Evolutionary conservation across 2,888 invertebrate genomes (phyloP).

Genomic region (Chrysina gloriosa): DNA sequence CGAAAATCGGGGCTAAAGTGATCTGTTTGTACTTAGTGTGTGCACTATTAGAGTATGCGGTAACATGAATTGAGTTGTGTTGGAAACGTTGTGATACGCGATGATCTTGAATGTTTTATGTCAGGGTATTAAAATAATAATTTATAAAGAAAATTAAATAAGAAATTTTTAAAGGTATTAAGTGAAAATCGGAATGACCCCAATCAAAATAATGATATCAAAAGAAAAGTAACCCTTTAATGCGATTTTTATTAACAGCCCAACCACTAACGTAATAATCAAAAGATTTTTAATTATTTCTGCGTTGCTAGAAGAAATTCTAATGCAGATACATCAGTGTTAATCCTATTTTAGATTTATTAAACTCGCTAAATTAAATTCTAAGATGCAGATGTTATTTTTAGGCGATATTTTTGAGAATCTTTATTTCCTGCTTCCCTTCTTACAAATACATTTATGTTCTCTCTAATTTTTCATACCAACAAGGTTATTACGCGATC

Average conservation of each 20-base stretch:
- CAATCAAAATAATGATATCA: slow-evolving; percentile 1
- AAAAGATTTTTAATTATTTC: too few species aligned
- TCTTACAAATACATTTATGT: too few species aligned
- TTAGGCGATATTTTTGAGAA: too few species aligned
- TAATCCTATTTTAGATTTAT: too few species aligned
- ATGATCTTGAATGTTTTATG: slow-evolving; percentile 27
- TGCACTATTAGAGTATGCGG: slow-evolving; percentile 16
- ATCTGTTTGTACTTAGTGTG: neutral
- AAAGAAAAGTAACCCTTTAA: neutral
- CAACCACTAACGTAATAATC: too few species aligned
- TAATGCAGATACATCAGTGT: too few species aligned
- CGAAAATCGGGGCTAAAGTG: neutral
- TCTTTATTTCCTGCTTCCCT: too few species aligned
- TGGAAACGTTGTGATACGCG: neutral
- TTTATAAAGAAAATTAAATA: slow-evolving; percentile 9
- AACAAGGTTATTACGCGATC: too few species aligned
- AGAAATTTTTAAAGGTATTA: neutral
- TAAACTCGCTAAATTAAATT: too few species aligned
- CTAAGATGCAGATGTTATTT: too few species aligned
- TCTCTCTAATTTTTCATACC: too few species aligned
- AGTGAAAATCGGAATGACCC: neutral
- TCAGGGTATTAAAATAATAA: slow-evolving; percentile 35
- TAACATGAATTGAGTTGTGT: slow-evolving; percentile 27
- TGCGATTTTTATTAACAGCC: neutral
- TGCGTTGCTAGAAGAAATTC: too few species aligned